Evolutionary conservation across 1,140 invertebrate species (phyloP), one percentile per base, ranked within the genome.

Genomic region (Plodia interpunctella): DNA sequence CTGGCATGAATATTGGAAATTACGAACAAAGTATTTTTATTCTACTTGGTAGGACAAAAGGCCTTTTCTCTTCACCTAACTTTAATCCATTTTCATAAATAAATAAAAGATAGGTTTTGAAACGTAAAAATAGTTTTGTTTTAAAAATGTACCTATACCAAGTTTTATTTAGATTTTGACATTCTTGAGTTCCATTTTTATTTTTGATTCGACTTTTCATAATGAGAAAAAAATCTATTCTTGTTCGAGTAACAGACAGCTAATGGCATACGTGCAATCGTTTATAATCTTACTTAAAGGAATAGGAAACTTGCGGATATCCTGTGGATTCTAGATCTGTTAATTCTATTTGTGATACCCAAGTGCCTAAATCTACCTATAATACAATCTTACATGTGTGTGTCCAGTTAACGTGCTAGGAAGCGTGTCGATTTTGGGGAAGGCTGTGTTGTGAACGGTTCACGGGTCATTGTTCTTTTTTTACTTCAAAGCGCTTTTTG

Each of bases 401-500:
- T 35, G 13, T 9, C 8, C 32, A 35, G 32, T 35, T 35, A 35
- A 35, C 32, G 32, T 35, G 8, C 8, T 9, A 35, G 32, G 32
- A 35, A 35, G 32, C 32, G 32, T 35, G 32, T 35, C 32, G 32
- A 35, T 35, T 35, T 35, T 35, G 13, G 32, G 32, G 32, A 35
- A 35, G 32, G 32, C 10, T 35, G 32, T 10, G 10, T 6, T 25
- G 32, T 35, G 32, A 35, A 35, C 32, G 32, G 13, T 35, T 35
- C 32, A 35, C 32, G 32, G 32, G 32, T 35, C 32, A 35, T 35
- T 35, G 32, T 35, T 35, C 32, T 25, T 25, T 35, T 35, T 35
- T 35, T 35, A 35, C 32, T 35, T 35, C 32, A 35, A 35, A 35
- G 32, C 32, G 32, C 32, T 35, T 35, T 35, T 35, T 35, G 32